A percentile compares a stretch with the other conserved stretches of the same genome.
Evolutionary conservation across 1,140 invertebrate genomes (phyloP).

Genomic region (Holotrichia oblita): DNA sequence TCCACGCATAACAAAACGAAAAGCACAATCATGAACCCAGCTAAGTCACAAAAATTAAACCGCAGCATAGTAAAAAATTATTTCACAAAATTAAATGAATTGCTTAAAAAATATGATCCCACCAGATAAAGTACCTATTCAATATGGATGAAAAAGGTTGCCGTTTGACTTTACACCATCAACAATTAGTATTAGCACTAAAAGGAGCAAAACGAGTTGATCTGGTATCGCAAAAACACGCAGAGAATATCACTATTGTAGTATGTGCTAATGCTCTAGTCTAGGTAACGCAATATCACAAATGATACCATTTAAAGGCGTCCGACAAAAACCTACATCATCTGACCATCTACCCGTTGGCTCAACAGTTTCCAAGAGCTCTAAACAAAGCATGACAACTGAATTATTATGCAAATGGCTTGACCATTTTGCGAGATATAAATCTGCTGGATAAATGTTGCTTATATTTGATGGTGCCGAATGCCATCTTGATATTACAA

Average conservation of each 20-base stretch:
- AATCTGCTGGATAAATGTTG: neutral
- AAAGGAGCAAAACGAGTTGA: conserved; percentile 60
- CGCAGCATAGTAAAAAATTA: no score
- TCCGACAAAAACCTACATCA: conserved; percentile 40
- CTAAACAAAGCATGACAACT: neutral
- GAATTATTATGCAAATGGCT: neutral
- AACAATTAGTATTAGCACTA: conserved; percentile 55
- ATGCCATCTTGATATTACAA: conserved; percentile 54
- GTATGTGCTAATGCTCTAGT: no score
- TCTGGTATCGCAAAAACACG: conserved; percentile 50
- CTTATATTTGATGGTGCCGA: neutral
- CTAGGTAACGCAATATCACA: conserved; percentile 50
- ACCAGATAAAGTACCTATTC: conserved; percentile 50
- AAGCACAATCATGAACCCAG: neutral
- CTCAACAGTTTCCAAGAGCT: conserved; percentile 1
- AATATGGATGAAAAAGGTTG: conserved; percentile 44
- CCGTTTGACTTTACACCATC: conserved; percentile 55
- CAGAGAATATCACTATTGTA: conserved; percentile 39
- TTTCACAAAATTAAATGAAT: no score
- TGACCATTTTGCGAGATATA: neutral
- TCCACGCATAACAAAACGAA: conserved; percentile 6
- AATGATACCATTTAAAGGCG: conserved; percentile 56
- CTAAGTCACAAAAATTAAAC: neutral
- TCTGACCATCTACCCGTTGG: neutral
- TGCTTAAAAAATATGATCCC: neutral